Conservation (phyloP, 2,113 vertebrate genomes). For the Rhinogobius similis region DNA sequence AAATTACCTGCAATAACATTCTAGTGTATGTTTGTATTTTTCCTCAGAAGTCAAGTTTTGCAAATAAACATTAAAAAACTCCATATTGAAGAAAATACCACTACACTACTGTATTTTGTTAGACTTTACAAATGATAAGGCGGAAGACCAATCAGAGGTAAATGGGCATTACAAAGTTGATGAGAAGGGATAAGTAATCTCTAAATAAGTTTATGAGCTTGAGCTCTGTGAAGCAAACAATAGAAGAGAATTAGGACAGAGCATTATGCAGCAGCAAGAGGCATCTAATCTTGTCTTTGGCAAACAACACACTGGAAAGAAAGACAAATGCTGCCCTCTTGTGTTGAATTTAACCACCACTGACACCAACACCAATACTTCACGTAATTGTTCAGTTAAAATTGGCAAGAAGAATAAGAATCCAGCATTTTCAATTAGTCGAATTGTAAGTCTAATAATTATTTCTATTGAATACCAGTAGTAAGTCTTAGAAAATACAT, state of each 20-base stretch:
- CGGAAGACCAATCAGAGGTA: slow-evolving; percentile 31
- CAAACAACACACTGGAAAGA: slow-evolving; percentile 9
- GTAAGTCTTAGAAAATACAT: too few species aligned
- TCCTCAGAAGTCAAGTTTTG: too few species aligned
- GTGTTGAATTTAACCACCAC: slow-evolving; percentile 34
- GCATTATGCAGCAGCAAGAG: slow-evolving; percentile 15
- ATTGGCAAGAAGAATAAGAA: too few species aligned
- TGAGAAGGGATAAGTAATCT: slow-evolving; percentile 10
- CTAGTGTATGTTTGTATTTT: too few species aligned
- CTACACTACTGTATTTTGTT: background rate
- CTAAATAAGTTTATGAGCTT: slow-evolving; percentile 25
- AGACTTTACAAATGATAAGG: slow-evolving; percentile 15
- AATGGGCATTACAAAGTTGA: background rate
- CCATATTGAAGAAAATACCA: too few species aligned
- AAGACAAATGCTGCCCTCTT: slow-evolving; percentile 66
- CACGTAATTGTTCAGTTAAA: too few species aligned
- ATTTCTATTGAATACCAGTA: too few species aligned
- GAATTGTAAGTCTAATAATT: too few species aligned
- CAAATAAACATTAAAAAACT: too few species aligned
- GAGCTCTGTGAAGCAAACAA: slow-evolving; percentile 24
- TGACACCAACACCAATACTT: too few species aligned
- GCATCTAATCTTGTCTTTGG: slow-evolving; percentile 35
- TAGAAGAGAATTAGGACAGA: slow-evolving; percentile 20
- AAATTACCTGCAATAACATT: too few species aligned
- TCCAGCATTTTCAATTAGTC: too few species aligned